A percentile compares a stretch with the other conserved stretches of the same genome.
Conservation (phyloP, 2,113 vertebrate genomes). For the Scolopax mira region DNA sequence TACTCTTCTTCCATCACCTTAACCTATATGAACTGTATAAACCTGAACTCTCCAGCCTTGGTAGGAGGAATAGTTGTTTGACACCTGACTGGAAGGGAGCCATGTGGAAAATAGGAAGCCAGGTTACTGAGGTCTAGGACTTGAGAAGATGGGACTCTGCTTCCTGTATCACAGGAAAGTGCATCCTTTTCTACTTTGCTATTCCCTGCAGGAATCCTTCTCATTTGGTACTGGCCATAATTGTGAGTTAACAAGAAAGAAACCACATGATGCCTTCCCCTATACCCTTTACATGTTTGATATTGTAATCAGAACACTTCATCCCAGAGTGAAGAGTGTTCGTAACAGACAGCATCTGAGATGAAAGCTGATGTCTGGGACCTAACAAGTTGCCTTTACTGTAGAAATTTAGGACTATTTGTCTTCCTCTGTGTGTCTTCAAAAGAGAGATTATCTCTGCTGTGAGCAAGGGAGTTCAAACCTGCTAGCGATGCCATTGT, state of each 20-base stretch:
- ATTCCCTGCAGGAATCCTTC: background rate
- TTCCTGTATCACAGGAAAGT: background rate
- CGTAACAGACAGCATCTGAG: background rate
- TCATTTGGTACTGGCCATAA: background rate
- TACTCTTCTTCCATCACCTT: background rate
- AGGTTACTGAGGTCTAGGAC: background rate
- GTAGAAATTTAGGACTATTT: background rate
- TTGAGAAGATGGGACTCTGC: background rate
- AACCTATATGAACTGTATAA: background rate
- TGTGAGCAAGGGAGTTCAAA: background rate
- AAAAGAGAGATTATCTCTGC: background rate
- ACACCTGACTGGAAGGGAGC: background rate
- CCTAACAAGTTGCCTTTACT: background rate
- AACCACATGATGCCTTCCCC: background rate
- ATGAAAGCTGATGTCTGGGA: background rate
- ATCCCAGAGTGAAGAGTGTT: background rate
- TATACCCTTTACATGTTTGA: background rate
- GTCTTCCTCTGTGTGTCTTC: background rate
- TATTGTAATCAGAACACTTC: background rate
- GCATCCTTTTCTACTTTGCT: background rate
- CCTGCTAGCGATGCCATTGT: background rate
- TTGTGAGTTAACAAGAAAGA: background rate
- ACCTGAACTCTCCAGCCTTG: background rate
- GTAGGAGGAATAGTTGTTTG: background rate
- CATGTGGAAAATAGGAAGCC: background rate